These are phyloP conservation scores for Ailuropoda melanoleuca DNA, from an alignment of 2,113 vertebrate species.

Conservation along the genomic window DNA sequence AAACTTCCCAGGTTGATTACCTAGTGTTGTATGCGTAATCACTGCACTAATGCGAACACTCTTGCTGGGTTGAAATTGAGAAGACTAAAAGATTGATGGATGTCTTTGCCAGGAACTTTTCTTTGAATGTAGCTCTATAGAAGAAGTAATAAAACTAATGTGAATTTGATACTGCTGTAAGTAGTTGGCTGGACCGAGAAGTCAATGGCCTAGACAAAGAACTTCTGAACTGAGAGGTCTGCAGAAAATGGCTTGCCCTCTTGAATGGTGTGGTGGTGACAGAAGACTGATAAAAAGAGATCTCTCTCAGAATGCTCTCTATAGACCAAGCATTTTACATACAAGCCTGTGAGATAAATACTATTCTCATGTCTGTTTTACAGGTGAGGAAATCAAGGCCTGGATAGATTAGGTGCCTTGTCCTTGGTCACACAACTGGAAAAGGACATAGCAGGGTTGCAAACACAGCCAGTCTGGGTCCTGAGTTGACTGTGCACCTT, in stretches of 20 bases:
- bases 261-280: not conserved
- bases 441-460: not conserved
- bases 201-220: not conserved
- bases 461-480: not conserved
- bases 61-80: not conserved
- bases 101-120: not conserved
- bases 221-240: not conserved
- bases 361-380: not conserved
- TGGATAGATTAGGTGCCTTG: not conserved
- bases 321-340: not conserved
- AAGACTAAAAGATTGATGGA: not conserved
- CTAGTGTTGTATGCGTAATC: not conserved
- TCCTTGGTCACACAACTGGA: not conserved
- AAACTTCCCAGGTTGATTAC: slow-evolving; percentile 50
- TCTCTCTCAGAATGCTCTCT: not conserved
- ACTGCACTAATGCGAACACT: not conserved
- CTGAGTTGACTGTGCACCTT: not conserved
- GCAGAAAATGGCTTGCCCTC: not conserved
- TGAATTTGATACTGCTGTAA: not conserved
- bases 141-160: not conserved
- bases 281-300: not conserved
- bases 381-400: not conserved
- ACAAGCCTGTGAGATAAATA: not conserved
- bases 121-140: not conserved
- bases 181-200: not conserved